These are phyloP conservation scores for Macaria notata DNA, from an alignment of 2,888 invertebrate species.

Conservation along the genomic window DNA sequence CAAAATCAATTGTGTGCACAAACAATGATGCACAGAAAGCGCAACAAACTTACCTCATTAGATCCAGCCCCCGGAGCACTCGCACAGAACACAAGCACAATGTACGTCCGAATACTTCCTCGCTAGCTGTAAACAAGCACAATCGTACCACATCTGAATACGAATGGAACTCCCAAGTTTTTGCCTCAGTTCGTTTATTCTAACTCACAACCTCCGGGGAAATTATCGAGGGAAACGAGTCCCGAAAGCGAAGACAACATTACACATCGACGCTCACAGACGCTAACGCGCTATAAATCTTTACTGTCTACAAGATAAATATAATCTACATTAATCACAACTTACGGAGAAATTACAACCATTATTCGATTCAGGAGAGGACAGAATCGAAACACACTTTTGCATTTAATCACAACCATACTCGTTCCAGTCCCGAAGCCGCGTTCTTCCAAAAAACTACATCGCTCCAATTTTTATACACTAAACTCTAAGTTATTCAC, in stretches of 20 bases:
- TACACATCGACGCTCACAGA: constrained; percentile 49
- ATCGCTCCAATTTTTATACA: constrained; percentile 52
- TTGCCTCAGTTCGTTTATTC: constrained; percentile 62
- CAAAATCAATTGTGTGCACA: too few relatives aligned
- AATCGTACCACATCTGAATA: constrained; percentile 57
- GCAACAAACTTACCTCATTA: constrained; percentile 39
- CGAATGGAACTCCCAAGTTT: constrained; percentile 58
- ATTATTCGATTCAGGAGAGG: constrained; percentile 51
- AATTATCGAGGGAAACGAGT: constrained; percentile 60
- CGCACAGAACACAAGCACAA: constrained; percentile 37
- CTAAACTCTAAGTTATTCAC: constrained; percentile 69
- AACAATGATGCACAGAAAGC: background rate
- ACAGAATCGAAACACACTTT: constrained; percentile 45
- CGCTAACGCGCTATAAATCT: constrained; percentile 54
- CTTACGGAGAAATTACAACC: constrained; percentile 70
- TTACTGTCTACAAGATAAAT: constrained; percentile 53
- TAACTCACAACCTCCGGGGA: constrained; percentile 76
- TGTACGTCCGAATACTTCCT: constrained; percentile 52
- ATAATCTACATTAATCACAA: constrained; percentile 71
- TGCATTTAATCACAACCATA: constrained; percentile 70
- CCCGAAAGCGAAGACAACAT: constrained; percentile 56
- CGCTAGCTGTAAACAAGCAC: constrained; percentile 52
- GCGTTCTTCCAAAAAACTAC: constrained; percentile 47
- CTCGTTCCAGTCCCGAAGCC: constrained; percentile 48
- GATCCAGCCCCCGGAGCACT: constrained; percentile 13